Evolutionary conservation across 2,888 invertebrate genomes (phyloP).

Genomic region (Xiphydria camelus): DNA sequence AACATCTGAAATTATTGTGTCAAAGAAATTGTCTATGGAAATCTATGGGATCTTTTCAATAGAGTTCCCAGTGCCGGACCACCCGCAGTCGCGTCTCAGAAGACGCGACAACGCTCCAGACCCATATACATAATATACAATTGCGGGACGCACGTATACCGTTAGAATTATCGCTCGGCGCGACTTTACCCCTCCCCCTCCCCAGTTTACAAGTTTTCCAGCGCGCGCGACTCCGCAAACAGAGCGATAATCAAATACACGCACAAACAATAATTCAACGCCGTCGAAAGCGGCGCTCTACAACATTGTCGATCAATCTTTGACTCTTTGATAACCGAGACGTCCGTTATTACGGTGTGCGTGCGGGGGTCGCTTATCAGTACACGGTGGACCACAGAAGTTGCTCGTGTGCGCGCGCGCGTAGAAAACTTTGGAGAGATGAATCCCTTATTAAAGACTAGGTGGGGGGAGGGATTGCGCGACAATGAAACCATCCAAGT

Average conservation of each 20-base stretch:
- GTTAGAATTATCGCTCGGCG: not conserved
- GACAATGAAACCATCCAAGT: too few relatives aligned
- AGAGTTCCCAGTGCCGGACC: not conserved
- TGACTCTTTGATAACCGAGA: slow-evolving; percentile 28
- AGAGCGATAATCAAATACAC: slow-evolving; percentile 32
- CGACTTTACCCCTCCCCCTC: not conserved
- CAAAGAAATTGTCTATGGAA: too few relatives aligned
- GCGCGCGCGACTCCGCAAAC: slow-evolving; percentile 18
- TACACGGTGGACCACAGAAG: too few relatives aligned
- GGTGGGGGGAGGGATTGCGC: too few relatives aligned
- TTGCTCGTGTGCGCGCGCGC: too few relatives aligned
- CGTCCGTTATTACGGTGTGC: slow-evolving; percentile 8
- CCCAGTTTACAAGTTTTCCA: not conserved
- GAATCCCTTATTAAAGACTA: too few relatives aligned
- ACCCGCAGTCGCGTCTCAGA: not conserved
- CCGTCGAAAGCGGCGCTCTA: slow-evolving; percentile 21
- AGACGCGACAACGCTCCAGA: too few relatives aligned
- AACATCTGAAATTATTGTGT: too few relatives aligned
- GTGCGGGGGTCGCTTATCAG: too few relatives aligned
- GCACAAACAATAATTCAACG: slow-evolving; percentile 36
- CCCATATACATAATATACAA: too few relatives aligned
- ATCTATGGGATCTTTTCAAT: too few relatives aligned
- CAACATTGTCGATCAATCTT: slow-evolving; percentile 41
- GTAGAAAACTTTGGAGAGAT: too few relatives aligned
- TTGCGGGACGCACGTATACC: not conserved